Evolutionary conservation across 2,797 vertebrate species (phyloP).

Genomic region (Naso thynnoides): DNA sequence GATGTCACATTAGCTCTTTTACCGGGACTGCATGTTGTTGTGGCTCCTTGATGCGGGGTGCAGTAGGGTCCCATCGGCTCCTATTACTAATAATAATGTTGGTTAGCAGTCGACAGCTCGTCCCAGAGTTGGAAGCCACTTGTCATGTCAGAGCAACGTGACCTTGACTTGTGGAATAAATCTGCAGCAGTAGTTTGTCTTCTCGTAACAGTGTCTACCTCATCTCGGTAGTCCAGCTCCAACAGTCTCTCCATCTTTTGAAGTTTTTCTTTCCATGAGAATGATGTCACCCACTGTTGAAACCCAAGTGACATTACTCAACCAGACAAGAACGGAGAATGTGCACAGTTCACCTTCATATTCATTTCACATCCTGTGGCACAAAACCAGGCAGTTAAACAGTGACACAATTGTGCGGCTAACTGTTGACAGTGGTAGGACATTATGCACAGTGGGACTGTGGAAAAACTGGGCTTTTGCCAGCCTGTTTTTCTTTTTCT

Average conservation of each 20-base stretch:
- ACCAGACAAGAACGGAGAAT: conserved; percentile 69
- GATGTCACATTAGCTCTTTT: conserved; percentile 55
- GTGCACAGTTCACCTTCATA: conserved; percentile 76
- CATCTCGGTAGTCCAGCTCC: conserved; percentile 59
- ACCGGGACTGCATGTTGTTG: conserved; percentile 18
- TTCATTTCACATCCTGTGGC: conserved; percentile 74
- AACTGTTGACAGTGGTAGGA: conserved; percentile 75
- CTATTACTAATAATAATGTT: conserved; percentile 76
- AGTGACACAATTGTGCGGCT: conserved; percentile 71
- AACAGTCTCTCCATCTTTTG: conserved; percentile 61
- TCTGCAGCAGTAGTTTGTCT: conserved; percentile 64
- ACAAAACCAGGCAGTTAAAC: conserved; percentile 64
- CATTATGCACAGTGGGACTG: conserved; percentile 73
- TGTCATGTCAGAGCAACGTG: conserved; percentile 63
- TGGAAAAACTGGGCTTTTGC: conserved; percentile 75
- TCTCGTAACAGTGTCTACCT: conserved; percentile 64
- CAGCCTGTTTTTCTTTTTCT: conserved; percentile 78
- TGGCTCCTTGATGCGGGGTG: conserved; percentile 50
- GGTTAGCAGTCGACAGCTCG: conserved; percentile 63
- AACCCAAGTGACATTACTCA: conserved; percentile 80
- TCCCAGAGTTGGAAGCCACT: conserved; percentile 66
- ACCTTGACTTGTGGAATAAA: conserved; percentile 75
- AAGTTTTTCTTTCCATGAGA: conserved; percentile 68
- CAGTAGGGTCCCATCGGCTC: conserved; percentile 61
- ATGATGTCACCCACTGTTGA: conserved; percentile 76